Evolutionary conservation across 2,888 invertebrate species (phyloP), one percentile per base, ranked within the genome.

Genomic region (Ormyrus pomaceus): DNA sequence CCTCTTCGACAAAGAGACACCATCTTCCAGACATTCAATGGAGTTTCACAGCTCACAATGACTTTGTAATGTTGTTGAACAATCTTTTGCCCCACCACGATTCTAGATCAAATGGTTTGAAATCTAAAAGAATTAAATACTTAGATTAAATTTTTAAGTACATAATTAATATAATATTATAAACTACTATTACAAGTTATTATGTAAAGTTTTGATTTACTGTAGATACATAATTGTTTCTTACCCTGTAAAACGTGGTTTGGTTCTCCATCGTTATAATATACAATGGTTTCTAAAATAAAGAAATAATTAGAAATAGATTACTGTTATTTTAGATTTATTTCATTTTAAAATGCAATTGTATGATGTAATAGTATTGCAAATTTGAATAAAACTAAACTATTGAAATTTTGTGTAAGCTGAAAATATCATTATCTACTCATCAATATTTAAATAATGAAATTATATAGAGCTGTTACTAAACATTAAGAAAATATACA

Each of bases 11-110:
- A 34, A 13, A 48, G 55, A 75, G 71, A 65, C 61, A 76, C 59
- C 64, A 69, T 70, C 19, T 61, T 77, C 45, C 64, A 62, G 56
- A 76, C 13, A 45, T 79, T 80, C 53, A 79, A 58, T 11, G 46
- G 13, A 48, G 7, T 34, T 48, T 55, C 7, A 34, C 3, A 58
- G 82, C 84, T 89, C 87, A 90, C 76, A 94, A 93, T 82, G 96
- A 96, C 91, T 95, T 96, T 79, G 96, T 96, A 90, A 96, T 95
- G 90, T 95, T 96, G 87, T 96, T 95, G 92, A 95, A 96, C 82
- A 96, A 92, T 83, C 97, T 93, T 89, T 96, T 95, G 82, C 96
- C 96, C 96, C 97, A 97, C 95, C 96, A 97, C 56, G 95, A 95
- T 89, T 97, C 97, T 87, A 97, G 92, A 92, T 97, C 97, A 88